Evolutionary conservation across 2,888 invertebrate genomes (phyloP), one percentile per base, ranked within the genome.

Genomic region (Dusona sp.): DNA sequence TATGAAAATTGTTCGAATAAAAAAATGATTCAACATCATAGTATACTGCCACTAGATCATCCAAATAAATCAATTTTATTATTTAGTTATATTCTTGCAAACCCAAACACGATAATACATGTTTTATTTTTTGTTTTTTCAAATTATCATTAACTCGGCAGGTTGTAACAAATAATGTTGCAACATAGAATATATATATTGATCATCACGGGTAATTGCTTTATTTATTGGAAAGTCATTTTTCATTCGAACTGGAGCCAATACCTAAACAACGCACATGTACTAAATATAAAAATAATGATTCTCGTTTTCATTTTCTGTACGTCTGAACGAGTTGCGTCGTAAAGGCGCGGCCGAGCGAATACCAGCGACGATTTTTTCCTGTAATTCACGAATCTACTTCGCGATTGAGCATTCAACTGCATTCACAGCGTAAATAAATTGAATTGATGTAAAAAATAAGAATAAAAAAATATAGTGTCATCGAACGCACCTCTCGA

Each of bases 401-500:
- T 84, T 67, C 82, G 84, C 80, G 67, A 70, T 57, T 79, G 70
- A 33, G 81, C 86, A 86, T 84, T 82, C 86, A 74, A 42, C 61
- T 75, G 78, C 64, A 88, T 85, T 83, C 82, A 83, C 81, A 83
- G 70, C 70, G n/a, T 48, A 61, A 61, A n/a, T n/a, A 45, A 25
- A 83, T 88, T 74, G 86, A 84, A 81, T 88, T 36, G 51, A 85
- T 67, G 83, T 92, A 93, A 93, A 25, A 65, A n/a, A 36, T n/a
- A n/a, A 33, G 0, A 8, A 33, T 29, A 45, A 84, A 48, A 78
- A 25, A 51, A 13, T 61, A n/a, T 54, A 64, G 84, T 25, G 25
- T 72, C 79, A 92, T 90, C 93, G 51, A 83, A 95, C 96, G 95
- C 94, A 98, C 98, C 98, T 96, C 98, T 95, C 90, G 97, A 97